Evolutionary conservation across 1,140 invertebrate genomes (phyloP), one percentile per base, ranked within the genome.

Genomic region (Drosophila obscura): DNA sequence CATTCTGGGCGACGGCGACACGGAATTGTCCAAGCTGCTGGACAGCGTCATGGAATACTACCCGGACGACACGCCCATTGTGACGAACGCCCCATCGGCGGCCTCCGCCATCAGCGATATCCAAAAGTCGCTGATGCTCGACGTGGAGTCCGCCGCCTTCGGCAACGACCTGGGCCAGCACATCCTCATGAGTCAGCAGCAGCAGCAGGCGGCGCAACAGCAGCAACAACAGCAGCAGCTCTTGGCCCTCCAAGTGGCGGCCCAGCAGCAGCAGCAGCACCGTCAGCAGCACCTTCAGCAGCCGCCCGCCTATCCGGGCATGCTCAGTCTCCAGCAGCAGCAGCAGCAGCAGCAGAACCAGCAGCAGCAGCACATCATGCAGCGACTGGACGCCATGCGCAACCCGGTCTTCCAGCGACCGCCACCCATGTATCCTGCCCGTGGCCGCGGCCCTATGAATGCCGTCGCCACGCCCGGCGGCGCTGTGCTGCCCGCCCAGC

Each of bases 71-170:
- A 69, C 85, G 46, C 83, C 85, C 26, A 93, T 93, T 74, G 91
- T 92, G 71, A 92, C 92, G 28, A 89, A 91, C 69, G 93, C 85
- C 13, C 85, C 84, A 19, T 87, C 90, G n/a, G 82, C 71, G 46
- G 80, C 90, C 26, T 94, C 96, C 92, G 97, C 96, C 15, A 98
- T 98, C 56, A 96, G 95, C 85, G 96, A 95, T 8, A 99, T 99
- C 84, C 96, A 97, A 82, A 95, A 97, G 91, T 96, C 96, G 84
- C 93, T 99, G 62, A 98, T 98, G 97, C 71, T 83, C 6, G 96
- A 95, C 78, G 95, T 94, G 78, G 96, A 95, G 83, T 94, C 94
- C 78, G 95, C 94, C 77, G 93, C 94, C 39, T 94, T 93, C 76
- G 94, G 94, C 53, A 96, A 95, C 91, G 94, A 94, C 9, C 93